These are phyloP conservation scores for Creontiades dilutus DNA, from an alignment of 2,888 invertebrate genomes.

Conservation along the genomic window DNA sequence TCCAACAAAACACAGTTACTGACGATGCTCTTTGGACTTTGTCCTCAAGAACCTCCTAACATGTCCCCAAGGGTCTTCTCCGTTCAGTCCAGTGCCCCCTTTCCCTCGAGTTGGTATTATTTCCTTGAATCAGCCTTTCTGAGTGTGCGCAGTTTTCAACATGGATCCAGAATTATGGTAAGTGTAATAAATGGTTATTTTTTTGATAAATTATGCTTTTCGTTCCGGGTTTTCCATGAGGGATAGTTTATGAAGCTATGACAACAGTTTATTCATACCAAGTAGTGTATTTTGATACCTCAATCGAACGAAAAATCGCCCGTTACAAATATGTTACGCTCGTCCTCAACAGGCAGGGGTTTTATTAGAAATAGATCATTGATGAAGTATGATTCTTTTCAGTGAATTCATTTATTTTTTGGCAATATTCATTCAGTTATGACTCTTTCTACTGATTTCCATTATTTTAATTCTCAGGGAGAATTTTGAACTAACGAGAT, in stretches of 20 bases:
- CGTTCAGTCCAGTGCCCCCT: not conserved
- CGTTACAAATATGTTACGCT: conserved; percentile 1
- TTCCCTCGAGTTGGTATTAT: not conserved
- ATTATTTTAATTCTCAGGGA: not conserved
- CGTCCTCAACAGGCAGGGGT: not conserved
- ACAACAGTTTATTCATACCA: conserved; percentile 3
- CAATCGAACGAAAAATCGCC: conserved; percentile 4
- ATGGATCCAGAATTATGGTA: not conserved
- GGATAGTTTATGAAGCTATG: conserved; percentile 16
- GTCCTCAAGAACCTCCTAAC: not conserved
- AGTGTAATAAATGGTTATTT: not conserved
- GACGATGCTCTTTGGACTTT: not conserved
- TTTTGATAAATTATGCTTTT: conserved; percentile 5
- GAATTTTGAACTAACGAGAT: not conserved
- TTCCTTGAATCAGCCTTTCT: not conserved
- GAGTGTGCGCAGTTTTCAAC: conserved; percentile 5
- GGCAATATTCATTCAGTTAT: not conserved
- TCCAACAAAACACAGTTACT: not conserved
- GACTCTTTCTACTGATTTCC: not conserved
- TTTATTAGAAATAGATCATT: not conserved
- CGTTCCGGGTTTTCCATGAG: not conserved
- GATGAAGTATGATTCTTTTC: not conserved
- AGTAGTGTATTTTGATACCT: conserved; percentile 8
- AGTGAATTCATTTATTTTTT: not conserved
- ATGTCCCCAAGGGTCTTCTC: not conserved